Evolutionary conservation across 2,888 invertebrate genomes (phyloP), one percentile per base, ranked within the genome.

Genomic region (Drosophila conformis): DNA sequence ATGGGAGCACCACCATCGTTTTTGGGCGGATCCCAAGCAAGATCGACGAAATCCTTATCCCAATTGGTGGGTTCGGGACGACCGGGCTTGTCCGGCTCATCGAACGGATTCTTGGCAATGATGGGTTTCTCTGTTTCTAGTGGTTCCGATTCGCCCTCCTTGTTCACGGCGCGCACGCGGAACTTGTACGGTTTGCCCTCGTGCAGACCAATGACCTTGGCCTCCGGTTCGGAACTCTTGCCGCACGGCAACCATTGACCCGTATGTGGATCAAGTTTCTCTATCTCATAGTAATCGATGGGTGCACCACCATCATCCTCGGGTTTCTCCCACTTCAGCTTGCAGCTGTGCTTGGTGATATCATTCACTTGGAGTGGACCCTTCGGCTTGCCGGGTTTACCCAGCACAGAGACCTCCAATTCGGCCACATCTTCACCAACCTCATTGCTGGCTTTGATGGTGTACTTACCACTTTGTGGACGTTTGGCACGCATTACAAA

Each of bases 141-240:
- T 70, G 98, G 98, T 92, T 99, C 99, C 0, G 99, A 98, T 93
- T 98, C 98, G 21, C 99, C 99, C 93, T 99, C 99, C 92, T 98
- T 98, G 93, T 99, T 99, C 61, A 99, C 98, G 27, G 99, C 99
- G 90, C 97, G 97, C 0, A 99, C 99, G 56, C 99, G 95, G 95
- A 99, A 99, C 94, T 99, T 98, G 94, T 99, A 99, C 0, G 98
- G 97, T 93, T 99, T 99, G 87, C 98, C 98, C 92, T 98, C 98
- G 84, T 97, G 96, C 53, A 99, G 94, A 0, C 98, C 98, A 10
- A 95, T 95, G 6, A 97, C 94, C 81, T 96, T 97, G 1, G 97
- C 96, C 94, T 97, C 97, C 33, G 97, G 97, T 89, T 97, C 97
- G 66, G 96, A 96, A 49, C 97, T 96, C 71, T 97, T 96, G 27